Evolutionary conservation across 2,888 invertebrate genomes (phyloP).

Genomic region (Mayetiola destructor): DNA sequence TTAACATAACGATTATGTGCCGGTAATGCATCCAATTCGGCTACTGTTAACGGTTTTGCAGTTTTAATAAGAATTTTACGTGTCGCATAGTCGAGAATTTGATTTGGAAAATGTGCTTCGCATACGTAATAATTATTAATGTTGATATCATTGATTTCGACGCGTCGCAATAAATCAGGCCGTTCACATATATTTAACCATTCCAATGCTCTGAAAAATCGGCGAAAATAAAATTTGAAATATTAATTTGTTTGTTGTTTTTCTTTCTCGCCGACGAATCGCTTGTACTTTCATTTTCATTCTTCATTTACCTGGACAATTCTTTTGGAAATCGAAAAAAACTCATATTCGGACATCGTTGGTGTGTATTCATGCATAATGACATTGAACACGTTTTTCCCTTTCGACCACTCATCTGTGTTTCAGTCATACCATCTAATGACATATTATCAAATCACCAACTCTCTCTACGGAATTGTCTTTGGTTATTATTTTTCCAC

Average conservation of each 20-base stretch:
- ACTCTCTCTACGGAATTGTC: neutral
- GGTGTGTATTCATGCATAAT: neutral
- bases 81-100: neutral
- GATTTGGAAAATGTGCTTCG: conserved; percentile 10
- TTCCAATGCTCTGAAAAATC: neutral
- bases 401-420: neutral
- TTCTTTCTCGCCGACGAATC: neutral
- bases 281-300: neutral
- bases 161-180: neutral
- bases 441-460: neutral
- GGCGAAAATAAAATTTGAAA: neutral
- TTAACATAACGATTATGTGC: neutral
- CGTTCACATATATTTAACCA: neutral
- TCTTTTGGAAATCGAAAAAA: conserved; percentile 8
- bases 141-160: neutral
- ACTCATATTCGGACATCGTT: conserved; percentile 6
- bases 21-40: neutral
- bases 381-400: conserved; percentile 1
- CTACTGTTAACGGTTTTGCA: neutral
- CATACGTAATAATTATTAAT: conserved; percentile 2
- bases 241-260: too few relatives aligned
- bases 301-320: neutral
- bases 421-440: neutral
- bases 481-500: too few relatives aligned
- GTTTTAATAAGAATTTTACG: conserved; percentile 6